Conservation (phyloP, 2,113 vertebrate genomes). For the Cryptotis parvus region DNA sequence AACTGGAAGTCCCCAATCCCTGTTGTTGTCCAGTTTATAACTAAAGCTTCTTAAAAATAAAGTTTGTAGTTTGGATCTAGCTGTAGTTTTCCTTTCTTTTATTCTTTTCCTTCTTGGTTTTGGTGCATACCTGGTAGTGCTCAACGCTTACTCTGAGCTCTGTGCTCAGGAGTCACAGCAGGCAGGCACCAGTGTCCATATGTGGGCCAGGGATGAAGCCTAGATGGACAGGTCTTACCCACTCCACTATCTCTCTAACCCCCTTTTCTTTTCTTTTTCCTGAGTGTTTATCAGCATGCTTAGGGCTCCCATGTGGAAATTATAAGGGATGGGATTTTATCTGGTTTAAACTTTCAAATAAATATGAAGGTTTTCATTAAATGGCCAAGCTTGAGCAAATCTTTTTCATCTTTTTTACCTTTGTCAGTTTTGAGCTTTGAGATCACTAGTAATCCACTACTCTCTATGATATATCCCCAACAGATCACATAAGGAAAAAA, state of each 20-base stretch:
- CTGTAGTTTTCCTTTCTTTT: not conserved
- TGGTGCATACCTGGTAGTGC: too few relatives aligned
- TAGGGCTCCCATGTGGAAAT: not conserved
- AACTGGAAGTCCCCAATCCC: not conserved
- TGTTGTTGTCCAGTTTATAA: not conserved
- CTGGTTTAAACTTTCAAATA: not conserved
- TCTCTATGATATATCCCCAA: slow-evolving; percentile 4
- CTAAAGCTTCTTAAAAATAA: not conserved
- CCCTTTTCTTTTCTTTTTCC: not conserved
- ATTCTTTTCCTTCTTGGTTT: not conserved
- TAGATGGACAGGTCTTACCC: too few relatives aligned
- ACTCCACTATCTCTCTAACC: too few relatives aligned
- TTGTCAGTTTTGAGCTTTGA: not conserved
- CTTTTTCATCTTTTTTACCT: slow-evolving; percentile 27
- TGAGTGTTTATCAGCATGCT: not conserved
- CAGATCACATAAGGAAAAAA: not conserved
- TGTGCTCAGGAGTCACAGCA: too few relatives aligned
- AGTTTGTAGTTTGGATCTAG: too few relatives aligned
- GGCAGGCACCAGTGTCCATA: not conserved
- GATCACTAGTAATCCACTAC: not conserved
- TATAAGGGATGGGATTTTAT: not conserved
- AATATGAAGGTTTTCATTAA: not conserved
- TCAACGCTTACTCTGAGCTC: too few relatives aligned
- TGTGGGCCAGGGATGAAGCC: too few relatives aligned
- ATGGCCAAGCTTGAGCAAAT: not conserved